Conservation (phyloP, 2,797 vertebrate species). For the Loriculus beryllinus region DNA sequence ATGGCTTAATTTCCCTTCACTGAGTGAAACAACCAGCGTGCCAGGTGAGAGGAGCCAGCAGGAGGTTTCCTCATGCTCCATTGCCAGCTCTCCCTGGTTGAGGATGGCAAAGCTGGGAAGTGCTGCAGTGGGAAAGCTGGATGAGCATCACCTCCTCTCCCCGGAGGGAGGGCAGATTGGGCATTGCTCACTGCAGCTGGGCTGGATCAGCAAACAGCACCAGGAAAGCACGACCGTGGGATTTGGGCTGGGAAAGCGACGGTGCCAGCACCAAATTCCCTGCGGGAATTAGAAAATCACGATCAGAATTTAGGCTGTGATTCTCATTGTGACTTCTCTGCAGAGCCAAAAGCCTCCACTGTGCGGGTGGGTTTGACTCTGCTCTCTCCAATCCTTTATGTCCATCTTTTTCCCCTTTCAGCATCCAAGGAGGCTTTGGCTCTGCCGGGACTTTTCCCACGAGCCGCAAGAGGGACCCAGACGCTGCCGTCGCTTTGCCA, state of each 20-base stretch:
- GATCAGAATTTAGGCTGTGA: not conserved
- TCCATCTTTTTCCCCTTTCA: not conserved
- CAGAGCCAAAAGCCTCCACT: not conserved
- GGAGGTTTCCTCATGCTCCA: not conserved
- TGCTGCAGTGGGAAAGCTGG: not conserved
- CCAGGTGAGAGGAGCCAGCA: not conserved
- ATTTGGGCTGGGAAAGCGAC: not conserved
- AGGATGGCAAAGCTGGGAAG: not conserved
- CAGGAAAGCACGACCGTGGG: not conserved
- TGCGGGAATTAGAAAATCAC: not conserved
- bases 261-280: not conserved
- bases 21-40: not conserved
- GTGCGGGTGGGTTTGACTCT: not conserved
- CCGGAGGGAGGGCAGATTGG: not conserved
- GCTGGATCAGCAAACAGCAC: rapidly evolving
- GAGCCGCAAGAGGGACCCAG: not conserved
- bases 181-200: not conserved
- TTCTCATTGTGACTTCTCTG: not conserved
- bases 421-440: not conserved
- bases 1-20: not conserved
- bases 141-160: not conserved
- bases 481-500: rapidly evolving
- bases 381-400: not conserved
- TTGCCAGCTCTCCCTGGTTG: not conserved
- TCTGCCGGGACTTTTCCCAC: not conserved